Conservation (phyloP, 2,113 vertebrate species). For the Hippoglossus stenolepis region DNA sequence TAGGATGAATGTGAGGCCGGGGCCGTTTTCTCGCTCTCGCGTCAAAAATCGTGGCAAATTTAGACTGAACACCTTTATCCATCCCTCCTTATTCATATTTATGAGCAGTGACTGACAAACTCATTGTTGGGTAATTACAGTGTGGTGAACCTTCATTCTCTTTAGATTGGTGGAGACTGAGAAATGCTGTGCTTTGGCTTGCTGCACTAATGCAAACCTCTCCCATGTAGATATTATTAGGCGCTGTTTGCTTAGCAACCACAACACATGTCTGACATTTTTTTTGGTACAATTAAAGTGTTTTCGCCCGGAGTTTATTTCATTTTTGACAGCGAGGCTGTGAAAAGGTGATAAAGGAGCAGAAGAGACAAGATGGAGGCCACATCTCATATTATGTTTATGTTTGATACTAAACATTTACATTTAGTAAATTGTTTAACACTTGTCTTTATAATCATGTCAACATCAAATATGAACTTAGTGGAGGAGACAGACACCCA, state of each 20-base stretch:
- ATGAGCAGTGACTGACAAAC: conserved; percentile 81
- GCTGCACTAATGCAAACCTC: conserved; percentile 80
- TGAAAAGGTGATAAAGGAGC: conserved; percentile 26
- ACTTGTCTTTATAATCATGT: conserved; percentile 1
- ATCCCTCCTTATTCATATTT: conserved; percentile 81
- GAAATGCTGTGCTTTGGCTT: conserved; percentile 80
- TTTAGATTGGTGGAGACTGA: conserved; percentile 83
- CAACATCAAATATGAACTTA: conserved; percentile 13
- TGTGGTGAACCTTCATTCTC: conserved; percentile 82
- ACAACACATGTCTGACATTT: conserved; percentile 81
- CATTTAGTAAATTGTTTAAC: neutral
- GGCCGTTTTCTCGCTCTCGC: conserved; percentile 73
- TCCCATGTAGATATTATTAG: conserved; percentile 84
- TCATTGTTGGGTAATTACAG: conserved; percentile 84
- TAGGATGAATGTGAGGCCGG: conserved; percentile 76
- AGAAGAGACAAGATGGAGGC: conserved; percentile 7
- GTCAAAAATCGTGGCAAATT: conserved; percentile 79
- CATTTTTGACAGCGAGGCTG: conserved; percentile 59
- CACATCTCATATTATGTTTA: neutral
- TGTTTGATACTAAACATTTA: neutral
- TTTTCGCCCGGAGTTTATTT: conserved; percentile 67
- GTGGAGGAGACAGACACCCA: conserved; percentile 3
- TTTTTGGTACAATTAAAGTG: conserved; percentile 63
- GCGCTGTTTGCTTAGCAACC: conserved; percentile 84
- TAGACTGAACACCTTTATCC: conserved; percentile 79